These are phyloP conservation scores for Halictus quadricinctus DNA, from an alignment of 2,888 invertebrate species.

Conservation along the genomic window DNA sequence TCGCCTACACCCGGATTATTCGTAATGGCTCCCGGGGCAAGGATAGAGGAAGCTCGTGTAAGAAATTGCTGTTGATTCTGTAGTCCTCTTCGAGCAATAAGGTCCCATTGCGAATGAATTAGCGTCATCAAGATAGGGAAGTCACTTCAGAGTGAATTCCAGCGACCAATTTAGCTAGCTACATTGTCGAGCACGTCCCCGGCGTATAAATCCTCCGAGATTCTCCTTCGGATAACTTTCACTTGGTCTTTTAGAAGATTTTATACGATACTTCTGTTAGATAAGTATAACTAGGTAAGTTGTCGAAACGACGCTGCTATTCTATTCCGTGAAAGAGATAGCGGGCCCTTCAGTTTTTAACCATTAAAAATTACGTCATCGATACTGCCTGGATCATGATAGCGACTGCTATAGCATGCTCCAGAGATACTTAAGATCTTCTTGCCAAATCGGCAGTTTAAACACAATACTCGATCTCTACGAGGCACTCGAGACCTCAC, in stretches of 20 bases:
- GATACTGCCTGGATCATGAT: neutral
- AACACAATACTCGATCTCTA: too few species aligned
- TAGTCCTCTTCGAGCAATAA: constrained; percentile 29
- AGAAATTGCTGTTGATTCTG: constrained; percentile 40
- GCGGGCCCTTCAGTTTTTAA: neutral
- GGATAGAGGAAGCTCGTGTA: constrained; percentile 7
- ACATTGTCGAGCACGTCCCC: constrained; percentile 64
- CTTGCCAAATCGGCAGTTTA: too few species aligned
- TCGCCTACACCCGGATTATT: neutral
- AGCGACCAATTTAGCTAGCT: constrained; percentile 57
- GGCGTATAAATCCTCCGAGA: constrained; percentile 61
- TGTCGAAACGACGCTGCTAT: neutral
- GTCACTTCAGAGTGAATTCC: constrained; percentile 58
- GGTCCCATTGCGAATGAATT: constrained; percentile 57
- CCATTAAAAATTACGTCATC: neutral
- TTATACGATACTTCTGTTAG: constrained; percentile 46
- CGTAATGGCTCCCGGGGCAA: neutral
- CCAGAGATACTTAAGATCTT: too few species aligned
- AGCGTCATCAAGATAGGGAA: constrained; percentile 58
- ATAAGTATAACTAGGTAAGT: constrained; percentile 53
- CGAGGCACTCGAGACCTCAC: too few species aligned
- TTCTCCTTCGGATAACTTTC: constrained; percentile 56
- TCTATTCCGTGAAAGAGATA: constrained; percentile 16
- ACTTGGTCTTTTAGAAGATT: constrained; percentile 47
- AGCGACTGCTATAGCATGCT: neutral